Conservation (phyloP, 2,797 vertebrate species). For the Hylomyscus alleni region DNA sequence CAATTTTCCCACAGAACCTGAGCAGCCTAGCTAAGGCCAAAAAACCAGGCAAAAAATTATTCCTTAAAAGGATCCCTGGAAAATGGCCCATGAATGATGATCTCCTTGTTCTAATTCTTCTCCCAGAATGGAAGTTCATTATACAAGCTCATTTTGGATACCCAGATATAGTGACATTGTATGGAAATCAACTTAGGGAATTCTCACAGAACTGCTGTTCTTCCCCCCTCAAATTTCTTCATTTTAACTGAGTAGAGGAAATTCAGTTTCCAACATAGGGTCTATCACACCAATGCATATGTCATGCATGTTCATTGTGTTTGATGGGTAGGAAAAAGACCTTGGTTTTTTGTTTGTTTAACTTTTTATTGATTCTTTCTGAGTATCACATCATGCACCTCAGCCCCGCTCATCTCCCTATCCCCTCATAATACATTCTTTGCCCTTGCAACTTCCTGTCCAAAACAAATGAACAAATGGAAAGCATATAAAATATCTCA, state of each 20-base stretch:
- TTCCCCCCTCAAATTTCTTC: neutral
- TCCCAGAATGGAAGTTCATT: constrained; percentile 7
- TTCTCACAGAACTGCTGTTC: neutral
- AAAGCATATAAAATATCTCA: no score
- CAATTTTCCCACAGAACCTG: neutral
- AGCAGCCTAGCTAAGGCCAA: neutral
- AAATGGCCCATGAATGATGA: neutral
- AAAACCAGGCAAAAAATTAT: neutral
- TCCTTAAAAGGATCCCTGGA: neutral
- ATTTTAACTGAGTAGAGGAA: constrained; percentile 32
- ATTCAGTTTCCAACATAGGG: neutral
- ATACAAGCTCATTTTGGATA: neutral
- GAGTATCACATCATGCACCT: no score
- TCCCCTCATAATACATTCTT: no score
- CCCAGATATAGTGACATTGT: neutral
- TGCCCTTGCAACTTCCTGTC: no score
- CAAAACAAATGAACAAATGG: no score
- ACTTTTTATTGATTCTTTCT: no score
- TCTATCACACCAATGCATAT: neutral
- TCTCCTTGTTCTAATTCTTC: neutral
- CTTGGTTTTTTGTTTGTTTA: neutral
- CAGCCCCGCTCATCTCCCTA: no score
- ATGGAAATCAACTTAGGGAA: constrained; percentile 24
- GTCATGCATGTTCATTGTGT: neutral
- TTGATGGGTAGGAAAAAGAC: neutral